Evolutionary conservation across 2,113 vertebrate genomes (phyloP).

Genomic region (Montifringilla adamsi): DNA sequence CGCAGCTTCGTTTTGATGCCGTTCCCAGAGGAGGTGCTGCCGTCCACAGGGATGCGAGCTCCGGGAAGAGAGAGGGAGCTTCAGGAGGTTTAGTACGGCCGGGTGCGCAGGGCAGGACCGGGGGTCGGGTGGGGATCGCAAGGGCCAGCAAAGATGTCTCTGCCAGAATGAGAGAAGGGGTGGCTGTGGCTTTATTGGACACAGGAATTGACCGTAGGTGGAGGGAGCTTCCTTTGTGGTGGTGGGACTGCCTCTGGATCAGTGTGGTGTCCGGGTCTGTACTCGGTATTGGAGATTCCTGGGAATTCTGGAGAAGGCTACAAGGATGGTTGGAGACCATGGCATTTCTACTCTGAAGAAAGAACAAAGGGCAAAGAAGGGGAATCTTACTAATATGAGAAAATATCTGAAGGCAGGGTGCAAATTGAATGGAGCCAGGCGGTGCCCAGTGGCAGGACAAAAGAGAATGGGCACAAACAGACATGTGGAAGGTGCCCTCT

Average conservation of each 20-base stretch:
- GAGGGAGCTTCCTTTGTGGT: rapidly evolving
- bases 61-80: rapidly evolving
- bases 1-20: rapidly evolving
- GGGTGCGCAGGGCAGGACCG: rapidly evolving
- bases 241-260: rapidly evolving
- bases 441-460: background rate
- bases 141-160: rapidly evolving
- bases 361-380: rapidly evolving
- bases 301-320: background rate
- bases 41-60: rapidly evolving
- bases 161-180: rapidly evolving
- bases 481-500: rapidly evolving
- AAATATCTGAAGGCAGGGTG: rapidly evolving
- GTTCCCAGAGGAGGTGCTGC: rapidly evolving
- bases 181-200: rapidly evolving
- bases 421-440: rapidly evolving
- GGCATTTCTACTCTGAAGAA: background rate
- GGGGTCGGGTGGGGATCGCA: rapidly evolving
- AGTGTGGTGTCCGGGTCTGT: rapidly evolving
- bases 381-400: rapidly evolving
- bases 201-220: rapidly evolving
- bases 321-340: rapidly evolving
- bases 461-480: background rate
- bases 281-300: rapidly evolving
- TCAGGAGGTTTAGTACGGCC: rapidly evolving